phyloP scores from a whole-genome alignment of 2,113 vertebrate genomes.

The Hystrix cristata region DNA sequence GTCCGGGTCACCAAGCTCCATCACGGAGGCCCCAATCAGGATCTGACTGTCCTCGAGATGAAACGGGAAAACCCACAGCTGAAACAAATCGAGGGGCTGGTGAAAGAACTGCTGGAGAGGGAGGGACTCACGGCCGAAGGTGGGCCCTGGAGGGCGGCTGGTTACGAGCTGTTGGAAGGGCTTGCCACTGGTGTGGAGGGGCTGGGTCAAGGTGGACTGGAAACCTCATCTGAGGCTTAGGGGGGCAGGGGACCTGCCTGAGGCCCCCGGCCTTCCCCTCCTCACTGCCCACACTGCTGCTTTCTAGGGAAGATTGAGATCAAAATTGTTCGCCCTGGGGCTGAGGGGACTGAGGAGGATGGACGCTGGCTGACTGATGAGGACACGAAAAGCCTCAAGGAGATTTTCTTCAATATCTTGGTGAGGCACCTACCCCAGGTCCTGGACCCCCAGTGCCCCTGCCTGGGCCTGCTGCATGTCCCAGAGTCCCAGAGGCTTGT shows the following conservation, averaged over 20 bases:
- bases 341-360: constrained; percentile 89
- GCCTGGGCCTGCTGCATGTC: no score
- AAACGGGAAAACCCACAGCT: constrained; percentile 94
- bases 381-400: constrained; percentile 95
- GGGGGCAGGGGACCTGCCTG: constrained; percentile 12
- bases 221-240: not conserved
- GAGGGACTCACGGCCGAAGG: constrained; percentile 97
- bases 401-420: constrained; percentile 96
- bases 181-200: constrained; percentile 7
- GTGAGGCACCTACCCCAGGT: constrained; percentile 84
- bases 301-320: constrained; percentile 95
- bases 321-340: constrained; percentile 93
- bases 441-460: not conserved
- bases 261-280: not conserved
- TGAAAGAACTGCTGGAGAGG: constrained; percentile 97
- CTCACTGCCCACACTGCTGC: not conserved
- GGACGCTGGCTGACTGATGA: constrained; percentile 96
- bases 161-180: constrained; percentile 66
- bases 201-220: constrained; percentile 66
- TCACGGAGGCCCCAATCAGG: constrained; percentile 90
- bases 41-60: constrained; percentile 94
- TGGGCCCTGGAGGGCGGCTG: constrained; percentile 84
- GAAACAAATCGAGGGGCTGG: constrained; percentile 96
- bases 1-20: constrained; percentile 95
- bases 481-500: no score